Percentiles rank a stretch among this genome's conserved stretches.
These are phyloP conservation scores for Drosophila sulfurigaster DNA, from an alignment of 1,140 invertebrate genomes.

Conservation along the genomic window DNA sequence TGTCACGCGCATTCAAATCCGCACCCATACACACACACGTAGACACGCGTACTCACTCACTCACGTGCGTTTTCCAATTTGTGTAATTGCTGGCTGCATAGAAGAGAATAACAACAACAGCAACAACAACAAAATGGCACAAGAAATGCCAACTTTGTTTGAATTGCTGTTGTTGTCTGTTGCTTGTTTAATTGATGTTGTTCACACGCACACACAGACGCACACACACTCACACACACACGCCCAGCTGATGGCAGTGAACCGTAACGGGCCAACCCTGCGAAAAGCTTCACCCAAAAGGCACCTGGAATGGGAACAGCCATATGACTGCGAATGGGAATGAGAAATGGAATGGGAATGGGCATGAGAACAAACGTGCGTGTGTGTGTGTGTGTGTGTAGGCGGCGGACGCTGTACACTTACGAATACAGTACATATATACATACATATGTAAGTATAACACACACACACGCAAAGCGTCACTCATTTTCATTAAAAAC, in stretches of 20 bases:
- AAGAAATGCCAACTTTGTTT: conserved; percentile 65
- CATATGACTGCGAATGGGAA: conserved; percentile 35
- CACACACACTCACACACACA: conserved; percentile 27
- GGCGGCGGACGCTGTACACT: conserved; percentile 28
- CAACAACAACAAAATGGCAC: conserved; percentile 24
- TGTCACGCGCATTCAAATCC: conserved; percentile 39
- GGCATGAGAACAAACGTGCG: conserved; percentile 8
- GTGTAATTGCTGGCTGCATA: conserved; percentile 63
- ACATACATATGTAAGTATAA: conserved; percentile 44
- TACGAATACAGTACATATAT: conserved; percentile 26
- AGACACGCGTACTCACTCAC: conserved; percentile 9
- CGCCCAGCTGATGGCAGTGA: conserved; percentile 67
- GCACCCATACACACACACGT: conserved; percentile 8
- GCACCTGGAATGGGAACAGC: conserved; percentile 47
- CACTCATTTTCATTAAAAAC: conserved; percentile 75
- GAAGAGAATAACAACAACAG: not conserved
- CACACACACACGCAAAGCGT: conserved; percentile 27
- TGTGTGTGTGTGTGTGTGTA: conserved; percentile 43
- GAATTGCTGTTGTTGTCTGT: conserved; percentile 28
- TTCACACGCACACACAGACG: conserved; percentile 53
- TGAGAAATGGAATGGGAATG: conserved; percentile 30
- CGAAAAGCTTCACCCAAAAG: conserved; percentile 54
- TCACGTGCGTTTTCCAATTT: conserved; percentile 74
- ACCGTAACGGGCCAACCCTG: conserved; percentile 77
- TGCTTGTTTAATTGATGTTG: conserved; percentile 65